Evolutionary conservation across 2,113 vertebrate species (phyloP), one percentile per base, ranked within the genome.

Genomic region (Melospiza melodia): DNA sequence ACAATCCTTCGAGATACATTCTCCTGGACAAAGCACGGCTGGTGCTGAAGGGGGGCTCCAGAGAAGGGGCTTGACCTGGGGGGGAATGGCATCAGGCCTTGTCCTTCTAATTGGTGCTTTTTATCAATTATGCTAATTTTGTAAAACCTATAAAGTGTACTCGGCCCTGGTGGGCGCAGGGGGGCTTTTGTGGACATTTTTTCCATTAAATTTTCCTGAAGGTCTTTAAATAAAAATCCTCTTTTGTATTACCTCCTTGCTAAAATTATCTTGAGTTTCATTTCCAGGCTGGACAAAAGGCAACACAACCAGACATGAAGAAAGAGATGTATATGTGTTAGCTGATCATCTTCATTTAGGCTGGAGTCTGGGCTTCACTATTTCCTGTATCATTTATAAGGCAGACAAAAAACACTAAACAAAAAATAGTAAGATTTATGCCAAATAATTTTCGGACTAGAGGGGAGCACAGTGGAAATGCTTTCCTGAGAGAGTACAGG

Each of bases 91-190:
- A 74, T 74, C 31, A n/a, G 13, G 31, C 21, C 33, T 28, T 28
- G 4, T 33, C 17, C 22, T 63, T 23, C 35, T 51, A 21, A 41
- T 2, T 21, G 7, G 6, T 27, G 10, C 5, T 41, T 77, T 48
- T 41, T 27, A 51, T 33, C 28, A 41, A 21, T 77, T 9, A 21
- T 27, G 23, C 10, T 51, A 11, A 25, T 27, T 39, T 62, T 35
- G 16, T 76, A 33, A 62, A 76, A 19, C 20, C 15, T 61, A 14
- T 51, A 37, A 75, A 24, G 30, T 11, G 5, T 27, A 37, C 15
- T 76, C 12, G 19, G 5, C 15, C 11, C 12, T 52, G 4, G 15
- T 1, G 9, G 43, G 15, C 1, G 14, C 49, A 51, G 10, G 3
- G 48, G 44, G 2, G 12, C 9, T 39, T 61, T 15, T 76, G 9